Evolutionary conservation across 2,888 invertebrate genomes (phyloP), one percentile per base, ranked within the genome.

Genomic region (Phengaris arion): DNA sequence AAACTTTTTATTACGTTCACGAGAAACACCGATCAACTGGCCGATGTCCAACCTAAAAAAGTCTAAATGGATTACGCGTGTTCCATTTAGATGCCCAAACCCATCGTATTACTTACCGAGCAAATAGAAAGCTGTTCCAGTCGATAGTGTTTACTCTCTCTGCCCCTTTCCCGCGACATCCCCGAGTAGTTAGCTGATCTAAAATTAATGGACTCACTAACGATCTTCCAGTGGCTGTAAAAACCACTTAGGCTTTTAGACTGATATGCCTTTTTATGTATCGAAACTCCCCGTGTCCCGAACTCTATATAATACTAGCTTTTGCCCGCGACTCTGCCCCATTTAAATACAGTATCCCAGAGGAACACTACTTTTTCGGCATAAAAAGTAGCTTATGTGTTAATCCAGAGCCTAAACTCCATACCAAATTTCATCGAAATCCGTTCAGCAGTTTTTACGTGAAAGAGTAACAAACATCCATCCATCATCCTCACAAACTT

Each of bases 41-140:
- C 35, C 72, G 51, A 54, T 72, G 72, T 72, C 35, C 72, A 54
- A 72, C 22, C 51, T 22, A 72, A 72, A 72, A 72, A 54, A 72
- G 72, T 72, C 72, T 22, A 72, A 72, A 72, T 72, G 72, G 54
- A 72, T 72, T 72, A 72, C 72, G 72, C 54, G 54, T 72, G 72
- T 72, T 72, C 72, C 72, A 72, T 72, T 68, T 75, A 74, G 72
- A 76, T 68, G 73, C 75, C 76, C 73, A 74, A 77, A 77, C 77
- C 79, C 69, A 78, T 77, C 78, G 79, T 77, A 79, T 78, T 77
- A 77, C 78, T 72, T 72, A 72, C 72, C 76, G 75, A 79, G 78
- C 78, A 79, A 79, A 79, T 78, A 79, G 76, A 77, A 74, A 76
- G 75, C 74, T 59, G 76, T 77, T 77, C 77, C 79, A 79, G 78